These are phyloP conservation scores for Dorcus hopei DNA, from an alignment of 2,888 invertebrate species.

Conservation along the genomic window DNA sequence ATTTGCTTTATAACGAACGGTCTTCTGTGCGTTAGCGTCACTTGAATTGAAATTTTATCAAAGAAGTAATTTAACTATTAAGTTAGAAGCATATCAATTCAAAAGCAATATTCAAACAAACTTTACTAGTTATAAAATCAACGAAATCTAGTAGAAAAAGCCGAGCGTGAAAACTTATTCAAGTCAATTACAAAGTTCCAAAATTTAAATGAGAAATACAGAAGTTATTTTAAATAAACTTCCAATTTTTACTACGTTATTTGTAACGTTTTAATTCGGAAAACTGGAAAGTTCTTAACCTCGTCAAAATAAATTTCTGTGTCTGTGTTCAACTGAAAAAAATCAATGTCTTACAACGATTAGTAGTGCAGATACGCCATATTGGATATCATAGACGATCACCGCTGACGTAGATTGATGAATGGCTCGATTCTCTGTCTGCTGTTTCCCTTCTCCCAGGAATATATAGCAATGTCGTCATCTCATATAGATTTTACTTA, in stretches of 20 bases:
- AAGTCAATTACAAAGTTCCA: slow-evolving; percentile 24
- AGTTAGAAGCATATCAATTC: slow-evolving; percentile 26
- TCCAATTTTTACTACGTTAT: slow-evolving; percentile 6
- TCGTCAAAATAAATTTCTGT: slow-evolving; percentile 22
- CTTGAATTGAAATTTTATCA: not conserved
- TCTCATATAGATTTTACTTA: slow-evolving; percentile 1
- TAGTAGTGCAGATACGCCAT: slow-evolving; percentile 41
- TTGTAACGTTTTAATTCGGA: not conserved
- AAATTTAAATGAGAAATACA: slow-evolving; percentile 13
- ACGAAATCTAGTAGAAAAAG: slow-evolving; percentile 17
- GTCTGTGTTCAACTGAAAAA: slow-evolving; percentile 29
- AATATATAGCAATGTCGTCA: not conserved
- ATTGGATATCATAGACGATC: slow-evolving; percentile 42
- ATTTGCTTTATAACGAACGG: not conserved
- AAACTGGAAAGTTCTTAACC: slow-evolving; percentile 8
- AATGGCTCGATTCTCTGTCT: slow-evolving; percentile 21
- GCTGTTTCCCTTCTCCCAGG: not conserved
- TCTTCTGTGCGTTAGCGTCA: not conserved
- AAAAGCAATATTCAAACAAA: slow-evolving; percentile 25
- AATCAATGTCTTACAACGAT: slow-evolving; percentile 41
- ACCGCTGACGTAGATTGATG: slow-evolving; percentile 41
- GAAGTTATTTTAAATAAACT: slow-evolving; percentile 11
- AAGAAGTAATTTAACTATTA: slow-evolving; percentile 4
- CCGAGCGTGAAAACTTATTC: slow-evolving; percentile 19
- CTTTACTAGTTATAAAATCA: slow-evolving; percentile 29